Evolutionary conservation across 2,888 invertebrate genomes (phyloP).

Genomic region (Drosophila ezoana): DNA sequence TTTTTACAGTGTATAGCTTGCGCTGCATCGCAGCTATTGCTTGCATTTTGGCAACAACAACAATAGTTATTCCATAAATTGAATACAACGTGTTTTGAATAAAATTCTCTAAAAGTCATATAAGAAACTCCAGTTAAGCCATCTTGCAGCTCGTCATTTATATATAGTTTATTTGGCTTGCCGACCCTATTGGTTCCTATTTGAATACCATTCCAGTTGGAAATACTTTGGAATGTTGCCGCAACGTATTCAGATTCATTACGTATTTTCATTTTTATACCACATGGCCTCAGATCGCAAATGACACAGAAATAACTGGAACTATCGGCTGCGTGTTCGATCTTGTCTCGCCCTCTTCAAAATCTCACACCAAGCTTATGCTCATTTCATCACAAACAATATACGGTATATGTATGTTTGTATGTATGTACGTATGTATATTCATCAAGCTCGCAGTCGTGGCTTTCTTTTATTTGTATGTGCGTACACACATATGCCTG

Average conservation of each 20-base stretch:
- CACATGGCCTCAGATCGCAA: conserved; percentile 50
- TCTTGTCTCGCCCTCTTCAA: conserved; percentile 7
- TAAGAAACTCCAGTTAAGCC: not conserved
- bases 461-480: conserved; percentile 4
- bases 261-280: conserved; percentile 59
- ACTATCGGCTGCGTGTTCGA: conserved; percentile 5
- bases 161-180: not conserved
- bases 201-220: conserved; percentile 13
- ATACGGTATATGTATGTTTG: too few species aligned
- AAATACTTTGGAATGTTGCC: conserved; percentile 34
- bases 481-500: not conserved
- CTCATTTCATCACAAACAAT: conserved; percentile 3
- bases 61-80: not conserved
- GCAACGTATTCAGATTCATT: conserved; percentile 40
- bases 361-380: conserved; percentile 17
- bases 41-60: not conserved
- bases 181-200: conserved; percentile 6
- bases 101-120: too few species aligned
- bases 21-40: too few species aligned
- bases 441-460: conserved; percentile 7
- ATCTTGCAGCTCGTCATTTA: conserved; percentile 3
- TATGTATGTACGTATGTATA: not conserved
- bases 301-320: conserved; percentile 18
- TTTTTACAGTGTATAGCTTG: too few species aligned
- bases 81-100: too few species aligned